Base-by-base conservation (phyloP, 1,140 invertebrate species). In the Ceratina calcarata region DNA sequence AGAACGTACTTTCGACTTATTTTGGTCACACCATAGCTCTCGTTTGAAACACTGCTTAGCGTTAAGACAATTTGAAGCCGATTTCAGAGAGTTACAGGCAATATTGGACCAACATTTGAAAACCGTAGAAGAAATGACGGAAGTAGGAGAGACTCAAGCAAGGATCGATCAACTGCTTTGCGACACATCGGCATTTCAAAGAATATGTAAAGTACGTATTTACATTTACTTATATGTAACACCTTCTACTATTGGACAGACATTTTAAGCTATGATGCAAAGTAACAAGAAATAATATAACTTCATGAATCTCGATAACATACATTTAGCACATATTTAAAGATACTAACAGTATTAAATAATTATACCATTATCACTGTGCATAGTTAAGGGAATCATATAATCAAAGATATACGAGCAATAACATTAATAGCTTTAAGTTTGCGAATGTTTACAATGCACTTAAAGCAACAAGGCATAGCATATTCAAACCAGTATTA, bases 1-100 rank as follows among this genome's bases (percentile, higher is more conserved):
- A 73, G 97, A 98, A 92, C 95, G 95, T 86, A 97, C 97, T 69
- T 99, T 99, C 93, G 97, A 98, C 90, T 95, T 97, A 81, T 99
- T 98, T 93, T 99, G 98, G 98, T 95, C 95, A 22, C 95, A 97
- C 87, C 98, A 99, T 93, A 97, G 97, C 86, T 95, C 95, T 64
- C 96, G 97, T 90, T 93, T 99, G 85, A 96, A 96, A 82, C 97
- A 98, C 89, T 98, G 97, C 93, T 93, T 99, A 69, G 95, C 97
- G 82, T 94, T 99, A 84, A 94, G 98, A 87, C 95, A 96, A 87
- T 99, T 99, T 90, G 97, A 98, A 90, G 96, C 97, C 83, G 95
- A 97, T 87, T 98, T 98, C 90, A 95, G 96, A 84, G 96, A 97
- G 89, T 94, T 98, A 37, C 95, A 96, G 91, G 92, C 93, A 53